phyloP scores from a whole-genome alignment of 1,140 invertebrate genomes.

The Ylistrum balloti region DNA sequence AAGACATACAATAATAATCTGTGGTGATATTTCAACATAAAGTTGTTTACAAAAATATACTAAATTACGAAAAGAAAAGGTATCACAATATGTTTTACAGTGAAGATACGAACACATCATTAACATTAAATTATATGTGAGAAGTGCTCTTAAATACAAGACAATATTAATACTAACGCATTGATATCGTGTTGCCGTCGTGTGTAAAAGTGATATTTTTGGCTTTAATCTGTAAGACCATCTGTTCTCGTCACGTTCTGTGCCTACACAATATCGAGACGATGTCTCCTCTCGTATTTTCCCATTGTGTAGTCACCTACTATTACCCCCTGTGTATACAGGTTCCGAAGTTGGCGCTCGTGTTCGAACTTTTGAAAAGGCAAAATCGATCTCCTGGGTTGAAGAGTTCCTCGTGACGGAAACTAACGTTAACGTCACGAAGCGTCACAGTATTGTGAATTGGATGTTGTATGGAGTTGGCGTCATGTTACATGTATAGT shows the following conservation, averaged over 20 bases:
- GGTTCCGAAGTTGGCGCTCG: not conserved
- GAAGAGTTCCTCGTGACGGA: constrained; percentile 17
- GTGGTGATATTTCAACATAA: too few relatives aligned
- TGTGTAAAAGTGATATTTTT: too few relatives aligned
- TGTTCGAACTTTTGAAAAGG: not conserved
- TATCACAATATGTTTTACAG: too few relatives aligned
- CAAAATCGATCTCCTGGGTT: constrained; percentile 24
- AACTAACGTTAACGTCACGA: constrained; percentile 9
- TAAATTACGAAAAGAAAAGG: too few relatives aligned
- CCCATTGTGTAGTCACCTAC: not conserved
- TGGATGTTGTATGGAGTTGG: not conserved
- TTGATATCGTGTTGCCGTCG: too few relatives aligned
- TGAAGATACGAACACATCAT: too few relatives aligned
- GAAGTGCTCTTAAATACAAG: too few relatives aligned
- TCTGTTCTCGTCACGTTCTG: not conserved
- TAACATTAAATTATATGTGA: too few relatives aligned
- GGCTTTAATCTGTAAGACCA: not conserved
- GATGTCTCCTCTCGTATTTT: not conserved
- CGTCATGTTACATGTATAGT: constrained; percentile 26
- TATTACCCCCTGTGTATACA: not conserved
- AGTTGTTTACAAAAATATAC: too few relatives aligned
- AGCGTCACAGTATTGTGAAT: constrained; percentile 16
- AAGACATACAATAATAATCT: too few relatives aligned
- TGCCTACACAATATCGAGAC: not conserved
- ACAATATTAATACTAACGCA: too few relatives aligned